Evolutionary conservation across 1,140 invertebrate genomes (phyloP).

Genomic region (Vanessa atalanta): DNA sequence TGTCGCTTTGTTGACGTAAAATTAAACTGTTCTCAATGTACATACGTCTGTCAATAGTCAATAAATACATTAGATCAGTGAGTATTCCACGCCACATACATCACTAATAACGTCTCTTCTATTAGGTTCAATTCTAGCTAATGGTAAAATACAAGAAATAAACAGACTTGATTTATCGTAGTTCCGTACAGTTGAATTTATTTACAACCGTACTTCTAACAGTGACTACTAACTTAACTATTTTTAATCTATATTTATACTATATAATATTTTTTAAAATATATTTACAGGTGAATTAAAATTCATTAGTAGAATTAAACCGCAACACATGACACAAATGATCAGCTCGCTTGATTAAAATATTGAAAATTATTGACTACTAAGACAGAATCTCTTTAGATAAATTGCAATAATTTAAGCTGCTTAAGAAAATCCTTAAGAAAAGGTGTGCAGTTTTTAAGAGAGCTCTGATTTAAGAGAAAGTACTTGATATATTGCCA

Average conservation of each 20-base stretch:
- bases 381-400: background rate
- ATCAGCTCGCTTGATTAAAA: background rate
- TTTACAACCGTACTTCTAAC: background rate
- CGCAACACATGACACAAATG: background rate
- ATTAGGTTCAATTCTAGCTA: constrained; percentile 25
- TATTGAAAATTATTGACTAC: background rate
- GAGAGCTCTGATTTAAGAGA: constrained; percentile 43
- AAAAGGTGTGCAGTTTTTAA: constrained; percentile 18
- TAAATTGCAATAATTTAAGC: background rate
- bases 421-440: constrained; percentile 4
- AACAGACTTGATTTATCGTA: constrained; percentile 26
- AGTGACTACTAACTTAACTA: background rate
- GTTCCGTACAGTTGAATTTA: constrained; percentile 9
- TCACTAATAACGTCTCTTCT: constrained; percentile 30
- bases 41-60: constrained; percentile 29
- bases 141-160: constrained; percentile 29
- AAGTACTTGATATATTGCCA: constrained; percentile 68
- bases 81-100: constrained; percentile 22
- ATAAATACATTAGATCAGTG: constrained; percentile 29
- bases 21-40: background rate
- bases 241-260: background rate
- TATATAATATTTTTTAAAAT: background rate
- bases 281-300: no score
- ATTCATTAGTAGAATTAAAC: no score
- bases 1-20: constrained; percentile 3